Evolutionary conservation across 92 coral and sea anemone genomes (phyloP).

Genomic region (Porites divaricata): DNA sequence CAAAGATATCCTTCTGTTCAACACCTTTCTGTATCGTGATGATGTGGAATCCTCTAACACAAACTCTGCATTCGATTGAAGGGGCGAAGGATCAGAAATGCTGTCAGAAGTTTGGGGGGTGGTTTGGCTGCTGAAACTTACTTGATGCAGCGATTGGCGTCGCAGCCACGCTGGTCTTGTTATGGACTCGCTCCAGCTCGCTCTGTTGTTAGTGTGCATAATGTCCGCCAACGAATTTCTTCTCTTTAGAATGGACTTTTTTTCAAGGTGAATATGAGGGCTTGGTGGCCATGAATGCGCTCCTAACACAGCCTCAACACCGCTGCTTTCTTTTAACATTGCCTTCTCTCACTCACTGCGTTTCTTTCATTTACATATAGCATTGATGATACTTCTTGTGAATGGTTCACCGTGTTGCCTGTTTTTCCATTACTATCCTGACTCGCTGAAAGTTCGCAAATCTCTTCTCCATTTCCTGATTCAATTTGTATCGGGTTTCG

Average conservation of each 20-base stretch:
- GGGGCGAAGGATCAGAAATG: neutral
- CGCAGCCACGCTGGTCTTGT: neutral
- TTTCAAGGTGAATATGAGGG: neutral
- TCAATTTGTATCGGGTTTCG: neutral
- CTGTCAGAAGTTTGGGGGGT: neutral
- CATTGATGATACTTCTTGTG: neutral
- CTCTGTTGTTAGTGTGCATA: neutral
- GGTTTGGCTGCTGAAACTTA: neutral
- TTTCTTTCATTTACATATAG: neutral
- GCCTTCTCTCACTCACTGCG: neutral
- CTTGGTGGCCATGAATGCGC: conserved; percentile 7
- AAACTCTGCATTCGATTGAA: neutral
- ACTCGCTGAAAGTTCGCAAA: neutral
- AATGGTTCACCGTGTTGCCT: neutral
- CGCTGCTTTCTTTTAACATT: neutral
- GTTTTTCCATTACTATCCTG: neutral
- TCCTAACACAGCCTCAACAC: neutral
- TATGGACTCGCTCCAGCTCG: neutral
- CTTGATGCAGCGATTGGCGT: neutral
- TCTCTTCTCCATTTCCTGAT: neutral
- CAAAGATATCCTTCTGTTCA: neutral
- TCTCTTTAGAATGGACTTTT: conserved; percentile 3
- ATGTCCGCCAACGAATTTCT: neutral
- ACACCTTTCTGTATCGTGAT: conserved; percentile 7
- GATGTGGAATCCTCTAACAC: neutral